Evolutionary conservation across 2,888 invertebrate species (phyloP).

Genomic region (Pammene aurita): DNA sequence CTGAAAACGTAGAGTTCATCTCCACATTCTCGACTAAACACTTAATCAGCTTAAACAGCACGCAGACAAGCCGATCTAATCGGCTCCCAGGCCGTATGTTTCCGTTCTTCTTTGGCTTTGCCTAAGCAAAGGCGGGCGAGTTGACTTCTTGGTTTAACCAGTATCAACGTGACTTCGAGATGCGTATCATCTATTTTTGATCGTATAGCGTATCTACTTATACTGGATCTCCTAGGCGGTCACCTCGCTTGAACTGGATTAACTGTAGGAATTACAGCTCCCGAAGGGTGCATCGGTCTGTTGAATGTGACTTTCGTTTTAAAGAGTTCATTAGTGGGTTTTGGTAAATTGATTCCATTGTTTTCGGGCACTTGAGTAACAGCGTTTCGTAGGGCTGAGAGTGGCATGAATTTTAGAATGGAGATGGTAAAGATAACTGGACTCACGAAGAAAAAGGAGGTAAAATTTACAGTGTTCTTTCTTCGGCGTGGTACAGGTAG

Average conservation of each 20-base stretch:
- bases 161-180: neutral
- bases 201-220: neutral
- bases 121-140: neutral
- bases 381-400: neutral
- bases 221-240: neutral
- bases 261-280: neutral
- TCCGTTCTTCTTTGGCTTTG: neutral
- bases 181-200: neutral
- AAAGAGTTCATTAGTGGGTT: slow-evolving; percentile 25
- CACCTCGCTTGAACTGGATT: neutral
- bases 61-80: slow-evolving; percentile 34
- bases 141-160: neutral
- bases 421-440: neutral
- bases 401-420: neutral
- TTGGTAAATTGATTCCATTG: slow-evolving; percentile 28
- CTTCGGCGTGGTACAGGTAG: too few species aligned
- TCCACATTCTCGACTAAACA: slow-evolving; percentile 22
- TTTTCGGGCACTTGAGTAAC: slow-evolving; percentile 19
- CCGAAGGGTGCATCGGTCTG: slow-evolving; percentile 26
- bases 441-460: neutral
- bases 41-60: slow-evolving; percentile 36
- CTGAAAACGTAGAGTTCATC: slow-evolving; percentile 10
- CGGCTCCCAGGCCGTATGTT: slow-evolving; percentile 21
- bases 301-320: slow-evolving; percentile 38
- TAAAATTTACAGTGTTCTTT: neutral